Evolutionary conservation across 2,797 vertebrate genomes (phyloP), one percentile per base, ranked within the genome.

Genomic region (Takifugu rubripes): DNA sequence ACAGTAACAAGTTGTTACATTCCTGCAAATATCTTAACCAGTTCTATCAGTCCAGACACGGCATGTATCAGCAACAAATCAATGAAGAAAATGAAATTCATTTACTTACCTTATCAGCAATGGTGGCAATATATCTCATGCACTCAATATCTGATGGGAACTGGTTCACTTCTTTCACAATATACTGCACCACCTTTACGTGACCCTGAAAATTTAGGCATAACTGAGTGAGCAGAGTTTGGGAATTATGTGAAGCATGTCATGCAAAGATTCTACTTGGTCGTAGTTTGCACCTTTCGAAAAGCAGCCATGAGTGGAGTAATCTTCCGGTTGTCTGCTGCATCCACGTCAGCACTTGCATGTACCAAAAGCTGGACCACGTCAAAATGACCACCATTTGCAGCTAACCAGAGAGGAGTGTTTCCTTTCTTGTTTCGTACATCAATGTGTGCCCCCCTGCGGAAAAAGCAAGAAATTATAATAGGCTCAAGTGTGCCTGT

Each of bases 391-490:
- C 97, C 97, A 0, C 97, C 96, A 1, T 96, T 99, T 21, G 96
- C 96, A 60, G 97, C 96, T 72, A 99, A 72, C 97, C 97, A 99
- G 29, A 98, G 91, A 10, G 97, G 97, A 3, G 97, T 99, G 88
- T 99, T 99, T 79, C 97, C 97, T 82, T 99, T 99, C 90, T 99
- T 99, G 88, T 99, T 99, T 46, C 96, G 93, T 56, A 99, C 97
- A 14, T 99, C 97, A 12, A 99, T 98, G 81, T 99, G 96, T 5
- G 97, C 94, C 61, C 95, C 96, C 76, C 97, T 99, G 44, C 56
- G 85, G 66, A 66, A 15, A 84, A 4, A 51, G 25, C 8, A 58
- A 48, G n/a, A 3, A 48, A 16, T 52, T 47, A 43, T 1, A 14
- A 3, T 36, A 46, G 63, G 9, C 17, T 11, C 3, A 48, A 3